Evolutionary conservation across 2,888 invertebrate genomes (phyloP).

Genomic region (Caenorhabditis zanzibari): DNA sequence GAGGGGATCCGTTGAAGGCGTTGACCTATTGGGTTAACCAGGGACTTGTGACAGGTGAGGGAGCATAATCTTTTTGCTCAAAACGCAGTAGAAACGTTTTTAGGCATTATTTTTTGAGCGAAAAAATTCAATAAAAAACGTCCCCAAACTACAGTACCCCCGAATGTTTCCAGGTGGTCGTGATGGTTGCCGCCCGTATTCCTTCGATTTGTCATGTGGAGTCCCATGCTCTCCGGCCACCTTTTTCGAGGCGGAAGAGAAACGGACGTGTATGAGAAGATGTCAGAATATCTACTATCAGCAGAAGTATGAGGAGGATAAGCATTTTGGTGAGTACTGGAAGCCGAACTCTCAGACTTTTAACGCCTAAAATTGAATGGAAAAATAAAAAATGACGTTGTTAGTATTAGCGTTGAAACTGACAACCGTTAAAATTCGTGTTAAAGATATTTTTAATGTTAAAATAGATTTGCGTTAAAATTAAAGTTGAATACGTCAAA

Average conservation of each 20-base stretch:
- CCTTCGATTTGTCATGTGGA: constrained; percentile 78
- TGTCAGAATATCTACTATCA: constrained; percentile 82
- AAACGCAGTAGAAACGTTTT: no score
- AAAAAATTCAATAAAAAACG: no score
- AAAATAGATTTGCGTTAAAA: no score
- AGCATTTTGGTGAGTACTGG: constrained; percentile 74
- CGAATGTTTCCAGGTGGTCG: constrained; percentile 71
- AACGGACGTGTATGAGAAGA: constrained; percentile 77
- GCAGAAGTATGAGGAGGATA: constrained; percentile 81
- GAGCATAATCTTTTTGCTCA: no score
- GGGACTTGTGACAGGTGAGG: constrained; percentile 79
- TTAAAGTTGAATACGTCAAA: no score
- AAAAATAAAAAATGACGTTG: no score
- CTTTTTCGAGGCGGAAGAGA: constrained; percentile 79
- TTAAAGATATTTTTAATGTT: no score
- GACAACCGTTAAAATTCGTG: no score
- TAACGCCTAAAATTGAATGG: no score
- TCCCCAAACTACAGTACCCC: background rate
- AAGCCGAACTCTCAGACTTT: no score
- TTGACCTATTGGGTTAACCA: constrained; percentile 82
- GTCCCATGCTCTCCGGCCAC: constrained; percentile 82
- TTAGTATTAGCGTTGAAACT: no score
- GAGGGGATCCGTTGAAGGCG: constrained; percentile 83
- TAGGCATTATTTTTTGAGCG: no score
- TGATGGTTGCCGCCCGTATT: constrained; percentile 82